These are phyloP conservation scores for Tetragnatha montana DNA, from an alignment of 2,888 invertebrate species.

Conservation along the genomic window DNA sequence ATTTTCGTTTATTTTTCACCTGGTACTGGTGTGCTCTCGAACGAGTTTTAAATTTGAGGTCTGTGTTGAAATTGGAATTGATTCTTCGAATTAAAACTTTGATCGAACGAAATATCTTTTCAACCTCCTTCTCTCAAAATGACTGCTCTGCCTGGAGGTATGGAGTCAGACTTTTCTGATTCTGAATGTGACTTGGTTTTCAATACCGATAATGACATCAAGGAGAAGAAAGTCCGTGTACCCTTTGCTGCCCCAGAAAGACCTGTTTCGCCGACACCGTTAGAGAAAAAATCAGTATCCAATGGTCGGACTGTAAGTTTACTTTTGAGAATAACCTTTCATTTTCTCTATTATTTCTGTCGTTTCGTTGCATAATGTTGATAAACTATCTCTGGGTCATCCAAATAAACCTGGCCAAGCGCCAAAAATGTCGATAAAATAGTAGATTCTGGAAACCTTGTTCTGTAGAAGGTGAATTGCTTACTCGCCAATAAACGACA, in stretches of 20 bases:
- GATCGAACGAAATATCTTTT: conserved; percentile 1
- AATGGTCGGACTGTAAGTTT: conserved; percentile 3
- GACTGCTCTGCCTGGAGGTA: conserved; percentile 49
- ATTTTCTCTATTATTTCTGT: no score
- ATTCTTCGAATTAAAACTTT: not conserved
- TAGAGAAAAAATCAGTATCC: not conserved
- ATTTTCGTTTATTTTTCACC: not conserved
- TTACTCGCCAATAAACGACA: no score
- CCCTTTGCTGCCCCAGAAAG: not conserved
- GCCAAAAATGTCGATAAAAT: no score
- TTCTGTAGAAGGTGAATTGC: no score
- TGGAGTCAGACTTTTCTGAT: conserved; percentile 57
- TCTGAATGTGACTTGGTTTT: conserved; percentile 31
- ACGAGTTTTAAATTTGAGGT: conserved; percentile 7
- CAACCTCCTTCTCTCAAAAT: conserved; percentile 19
- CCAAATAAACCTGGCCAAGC: no score
- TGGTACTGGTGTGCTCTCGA: not conserved
- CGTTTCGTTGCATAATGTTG: no score
- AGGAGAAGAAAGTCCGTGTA: not conserved
- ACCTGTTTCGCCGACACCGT: not conserved
- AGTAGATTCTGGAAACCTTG: no score
- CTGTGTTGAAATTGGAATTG: not conserved
- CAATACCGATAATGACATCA: not conserved
- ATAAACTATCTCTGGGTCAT: no score
- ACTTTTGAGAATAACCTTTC: no score